phyloP scores from a whole-genome alignment of 2,113 vertebrate genomes.

The Hippocampus comes region DNA sequence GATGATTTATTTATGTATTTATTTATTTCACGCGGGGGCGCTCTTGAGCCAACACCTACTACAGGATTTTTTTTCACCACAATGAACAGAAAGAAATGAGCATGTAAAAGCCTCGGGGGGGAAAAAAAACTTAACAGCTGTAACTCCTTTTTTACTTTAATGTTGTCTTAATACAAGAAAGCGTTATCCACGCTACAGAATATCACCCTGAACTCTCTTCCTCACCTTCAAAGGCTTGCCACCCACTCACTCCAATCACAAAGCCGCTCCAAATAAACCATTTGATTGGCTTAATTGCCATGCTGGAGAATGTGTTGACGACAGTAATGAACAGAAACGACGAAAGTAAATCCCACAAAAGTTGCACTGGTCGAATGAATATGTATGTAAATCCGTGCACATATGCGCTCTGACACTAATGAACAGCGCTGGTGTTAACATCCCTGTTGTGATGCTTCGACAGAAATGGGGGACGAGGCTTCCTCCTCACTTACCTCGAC shows the following conservation, averaged over 20 bases:
- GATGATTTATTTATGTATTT: too few species aligned
- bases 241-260: not conserved
- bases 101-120: too few species aligned
- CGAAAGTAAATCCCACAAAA: not conserved
- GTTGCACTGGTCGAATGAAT: not conserved
- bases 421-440: not conserved
- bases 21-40: too few species aligned
- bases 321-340: not conserved
- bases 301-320: not conserved
- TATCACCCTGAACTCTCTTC: not conserved
- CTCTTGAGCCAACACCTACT: not conserved
- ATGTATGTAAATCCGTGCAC: not conserved
- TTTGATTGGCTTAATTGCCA: not conserved
- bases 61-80: not conserved
- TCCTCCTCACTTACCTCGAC: slow-evolving; percentile 82
- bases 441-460: not conserved
- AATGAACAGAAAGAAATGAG: not conserved
- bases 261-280: not conserved
- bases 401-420: not conserved
- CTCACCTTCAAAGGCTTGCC: slow-evolving; percentile 2
- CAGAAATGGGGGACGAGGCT: not conserved
- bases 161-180: not conserved
- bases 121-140: not conserved
- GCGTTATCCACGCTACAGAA: not conserved
- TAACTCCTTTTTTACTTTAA: not conserved